Percentiles rank a stretch among this genome's conserved stretches.
Evolutionary conservation across 1,140 invertebrate genomes (phyloP).

Genomic region (Grapholita molesta): DNA sequence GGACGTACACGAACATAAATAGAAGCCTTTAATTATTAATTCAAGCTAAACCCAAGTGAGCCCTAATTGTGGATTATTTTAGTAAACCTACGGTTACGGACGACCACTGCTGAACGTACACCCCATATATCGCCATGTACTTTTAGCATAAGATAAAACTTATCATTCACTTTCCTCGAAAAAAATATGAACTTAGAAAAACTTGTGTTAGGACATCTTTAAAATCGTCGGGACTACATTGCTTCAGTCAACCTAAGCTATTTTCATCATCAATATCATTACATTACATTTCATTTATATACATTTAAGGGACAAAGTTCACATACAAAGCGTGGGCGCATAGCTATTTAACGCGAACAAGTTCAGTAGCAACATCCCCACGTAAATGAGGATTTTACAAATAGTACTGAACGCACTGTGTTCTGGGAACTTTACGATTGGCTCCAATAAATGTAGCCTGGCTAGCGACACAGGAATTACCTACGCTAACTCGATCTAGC

Average conservation of each 20-base stretch:
- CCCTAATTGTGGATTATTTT: no score
- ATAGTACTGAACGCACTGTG: constrained; percentile 5
- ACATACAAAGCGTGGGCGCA: neutral
- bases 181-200: no score
- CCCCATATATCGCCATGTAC: no score
- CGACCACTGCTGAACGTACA: no score
- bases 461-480: neutral
- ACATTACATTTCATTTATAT: neutral
- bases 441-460: constrained; percentile 7
- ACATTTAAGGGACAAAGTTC: neutral
- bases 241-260: no score
- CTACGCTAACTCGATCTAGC: constrained; percentile 3
- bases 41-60: no score
- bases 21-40: no score
- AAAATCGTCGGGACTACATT: no score
- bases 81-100: no score
- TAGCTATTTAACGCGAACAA: neutral
- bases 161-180: no score
- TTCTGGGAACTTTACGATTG: constrained; percentile 7
- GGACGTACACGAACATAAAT: no score
- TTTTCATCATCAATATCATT: neutral
- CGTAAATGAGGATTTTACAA: neutral
- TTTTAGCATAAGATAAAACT: no score
- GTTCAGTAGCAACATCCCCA: neutral
- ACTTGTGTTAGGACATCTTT: neutral